phyloP scores from a whole-genome alignment of 2,113 vertebrate species.

The Ahaetulla prasina region DNA sequence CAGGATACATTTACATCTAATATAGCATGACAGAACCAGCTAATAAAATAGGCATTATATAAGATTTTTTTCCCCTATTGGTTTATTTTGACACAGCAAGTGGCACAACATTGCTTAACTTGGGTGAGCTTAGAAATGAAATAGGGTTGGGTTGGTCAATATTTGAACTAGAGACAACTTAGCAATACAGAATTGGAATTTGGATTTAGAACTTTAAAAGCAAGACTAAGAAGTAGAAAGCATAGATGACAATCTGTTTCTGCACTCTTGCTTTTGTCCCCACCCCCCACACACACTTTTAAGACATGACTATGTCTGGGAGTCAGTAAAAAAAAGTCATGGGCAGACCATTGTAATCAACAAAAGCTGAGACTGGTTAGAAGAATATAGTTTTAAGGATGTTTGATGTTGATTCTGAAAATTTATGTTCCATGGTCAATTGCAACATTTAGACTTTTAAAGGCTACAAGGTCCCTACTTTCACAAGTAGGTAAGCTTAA shows the following conservation, averaged over 20 bases:
- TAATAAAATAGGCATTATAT: neutral
- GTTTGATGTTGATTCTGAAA: neutral
- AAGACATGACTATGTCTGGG: neutral
- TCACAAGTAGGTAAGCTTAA: neutral
- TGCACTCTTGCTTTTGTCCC: neutral
- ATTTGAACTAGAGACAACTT: neutral
- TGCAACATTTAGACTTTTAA: neutral
- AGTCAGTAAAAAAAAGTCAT: neutral
- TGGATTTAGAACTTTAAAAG: neutral
- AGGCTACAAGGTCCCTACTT: neutral
- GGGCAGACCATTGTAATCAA: neutral
- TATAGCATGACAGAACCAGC: neutral
- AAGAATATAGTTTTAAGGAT: neutral
- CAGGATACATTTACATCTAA: neutral
- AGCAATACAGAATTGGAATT: neutral
- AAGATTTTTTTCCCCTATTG: neutral
- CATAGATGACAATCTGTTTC: neutral
- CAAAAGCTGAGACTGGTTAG: neutral
- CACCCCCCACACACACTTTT: no score
- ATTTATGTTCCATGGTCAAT: neutral
- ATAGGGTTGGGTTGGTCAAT: neutral
- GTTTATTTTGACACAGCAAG: neutral
- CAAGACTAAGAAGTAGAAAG: neutral
- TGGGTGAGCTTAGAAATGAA: neutral
- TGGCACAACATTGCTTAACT: neutral